Conservation (phyloP, 2,797 vertebrate species). For the Pampus argenteus region DNA sequence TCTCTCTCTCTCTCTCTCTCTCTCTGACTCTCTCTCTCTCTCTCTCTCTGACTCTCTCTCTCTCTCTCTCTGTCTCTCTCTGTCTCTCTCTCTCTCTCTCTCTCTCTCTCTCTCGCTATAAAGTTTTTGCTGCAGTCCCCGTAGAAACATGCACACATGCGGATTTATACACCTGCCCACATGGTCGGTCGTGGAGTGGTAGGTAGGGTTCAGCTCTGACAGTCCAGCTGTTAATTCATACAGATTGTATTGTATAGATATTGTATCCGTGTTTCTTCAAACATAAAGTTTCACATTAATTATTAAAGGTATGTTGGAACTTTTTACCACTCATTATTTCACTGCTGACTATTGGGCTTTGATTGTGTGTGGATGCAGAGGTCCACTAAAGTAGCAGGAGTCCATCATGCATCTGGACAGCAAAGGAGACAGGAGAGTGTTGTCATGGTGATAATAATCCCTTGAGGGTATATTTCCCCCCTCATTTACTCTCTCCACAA, state of each 20-base stretch:
- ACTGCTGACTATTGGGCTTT: slow-evolving; percentile 7
- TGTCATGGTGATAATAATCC: slow-evolving; percentile 78
- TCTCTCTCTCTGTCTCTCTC: slow-evolving; percentile 43
- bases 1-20: slow-evolving; percentile 13
- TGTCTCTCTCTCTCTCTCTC: slow-evolving; percentile 21
- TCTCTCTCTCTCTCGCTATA: slow-evolving; percentile 26
- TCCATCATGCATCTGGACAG: slow-evolving; percentile 70
- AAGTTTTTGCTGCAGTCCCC: slow-evolving; percentile 69
- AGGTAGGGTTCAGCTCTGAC: slow-evolving; percentile 4
- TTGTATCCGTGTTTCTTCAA: slow-evolving; percentile 8
- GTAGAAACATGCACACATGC: slow-evolving; percentile 54
- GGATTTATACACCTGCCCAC: slow-evolving; percentile 43
- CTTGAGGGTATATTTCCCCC: slow-evolving; percentile 54
- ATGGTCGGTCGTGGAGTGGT: slow-evolving; percentile 2
- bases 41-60: slow-evolving; percentile 50
- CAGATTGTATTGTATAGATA: too few relatives aligned
- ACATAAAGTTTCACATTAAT: slow-evolving; percentile 4
- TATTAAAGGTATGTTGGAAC: slow-evolving; percentile 12
- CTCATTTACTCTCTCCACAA: slow-evolving; percentile 66
- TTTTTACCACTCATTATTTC: slow-evolving; percentile 13
- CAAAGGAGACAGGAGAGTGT: slow-evolving; percentile 69
- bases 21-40: background rate
- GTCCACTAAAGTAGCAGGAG: slow-evolving; percentile 56
- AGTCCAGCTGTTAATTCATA: slow-evolving; percentile 37
- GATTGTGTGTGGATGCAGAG: slow-evolving; percentile 12